Percentiles rank a stretch among this genome's conserved stretches.
Conservation (phyloP, 2,888 invertebrate genomes). For the Hydrotaea cyrtoneurina region DNA sequence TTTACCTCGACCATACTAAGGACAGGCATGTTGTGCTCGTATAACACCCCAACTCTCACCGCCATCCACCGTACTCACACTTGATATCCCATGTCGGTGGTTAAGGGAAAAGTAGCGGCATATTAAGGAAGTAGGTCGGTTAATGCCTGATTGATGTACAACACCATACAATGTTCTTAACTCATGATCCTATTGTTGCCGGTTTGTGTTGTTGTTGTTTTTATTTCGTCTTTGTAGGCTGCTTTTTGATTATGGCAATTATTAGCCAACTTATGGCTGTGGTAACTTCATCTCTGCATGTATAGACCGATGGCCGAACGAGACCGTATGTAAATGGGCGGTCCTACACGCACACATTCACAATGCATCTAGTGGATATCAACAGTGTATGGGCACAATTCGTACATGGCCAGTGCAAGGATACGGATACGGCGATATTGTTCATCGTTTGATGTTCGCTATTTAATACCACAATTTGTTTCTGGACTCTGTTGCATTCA, state of each 20-base stretch:
- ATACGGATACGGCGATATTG: background rate
- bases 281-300: background rate
- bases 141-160: slow-evolving; percentile 49
- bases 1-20: background rate
- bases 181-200: background rate
- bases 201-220: too few species aligned
- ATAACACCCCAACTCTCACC: background rate
- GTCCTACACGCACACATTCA: background rate
- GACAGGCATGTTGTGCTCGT: background rate
- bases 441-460: background rate
- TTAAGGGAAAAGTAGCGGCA: slow-evolving; percentile 26
- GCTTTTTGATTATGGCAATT: slow-evolving; percentile 14
- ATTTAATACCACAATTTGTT: background rate
- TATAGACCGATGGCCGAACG: background rate
- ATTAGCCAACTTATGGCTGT: background rate
- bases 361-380: background rate
- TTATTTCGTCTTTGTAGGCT: background rate
- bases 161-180: slow-evolving; percentile 35
- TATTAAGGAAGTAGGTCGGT: slow-evolving; percentile 42
- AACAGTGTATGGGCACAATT: too few species aligned
- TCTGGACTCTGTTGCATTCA: background rate
- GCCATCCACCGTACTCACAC: slow-evolving; percentile 15
- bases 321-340: background rate
- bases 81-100: slow-evolving; percentile 20
- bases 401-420: too few species aligned